phyloP scores from a whole-genome alignment of 2,888 invertebrate species.

The Resseliella maxima region DNA sequence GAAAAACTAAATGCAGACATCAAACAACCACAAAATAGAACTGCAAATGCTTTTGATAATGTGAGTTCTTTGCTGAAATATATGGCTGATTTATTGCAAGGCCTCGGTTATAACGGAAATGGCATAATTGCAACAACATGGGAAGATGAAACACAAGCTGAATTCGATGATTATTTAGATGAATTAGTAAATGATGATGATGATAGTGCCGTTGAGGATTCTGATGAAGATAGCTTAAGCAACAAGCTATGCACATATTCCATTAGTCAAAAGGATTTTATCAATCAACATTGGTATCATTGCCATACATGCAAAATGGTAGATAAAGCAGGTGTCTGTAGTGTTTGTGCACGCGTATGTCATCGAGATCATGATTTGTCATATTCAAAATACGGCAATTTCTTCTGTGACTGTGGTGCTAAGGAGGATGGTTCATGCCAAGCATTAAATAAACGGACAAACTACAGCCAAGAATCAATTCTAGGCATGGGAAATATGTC shows the following conservation, averaged over 20 bases:
- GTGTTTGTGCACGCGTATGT: constrained; percentile 96
- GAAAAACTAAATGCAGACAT: constrained; percentile 62
- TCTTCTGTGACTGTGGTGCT: constrained; percentile 99
- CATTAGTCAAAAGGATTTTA: constrained; percentile 96
- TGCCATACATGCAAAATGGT: constrained; percentile 99
- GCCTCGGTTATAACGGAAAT: constrained; percentile 65
- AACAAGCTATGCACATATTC: constrained; percentile 94
- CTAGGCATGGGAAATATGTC: constrained; percentile 59
- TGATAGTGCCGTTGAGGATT: constrained; percentile 85
- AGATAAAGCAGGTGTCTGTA: constrained; percentile 97
- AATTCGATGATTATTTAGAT: constrained; percentile 87
- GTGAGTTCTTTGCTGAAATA: constrained; percentile 88
- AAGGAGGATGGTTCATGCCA: constrained; percentile 88
- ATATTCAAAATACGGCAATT: constrained; percentile 97
- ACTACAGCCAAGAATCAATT: not conserved
- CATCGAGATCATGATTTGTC: constrained; percentile 96
- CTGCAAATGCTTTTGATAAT: constrained; percentile 74
- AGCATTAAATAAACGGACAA: constrained; percentile 67
- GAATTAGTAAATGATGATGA: constrained; percentile 93
- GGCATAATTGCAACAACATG: constrained; percentile 78
- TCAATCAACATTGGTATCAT: constrained; percentile 93
- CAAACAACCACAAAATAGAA: constrained; percentile 59
- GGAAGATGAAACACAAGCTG: constrained; percentile 81
- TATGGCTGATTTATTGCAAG: constrained; percentile 75
- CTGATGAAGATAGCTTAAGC: constrained; percentile 67